Evolutionary conservation across 2,113 vertebrate genomes (phyloP), one percentile per base, ranked within the genome.

Genomic region (Syngnathoides biaculeatus): DNA sequence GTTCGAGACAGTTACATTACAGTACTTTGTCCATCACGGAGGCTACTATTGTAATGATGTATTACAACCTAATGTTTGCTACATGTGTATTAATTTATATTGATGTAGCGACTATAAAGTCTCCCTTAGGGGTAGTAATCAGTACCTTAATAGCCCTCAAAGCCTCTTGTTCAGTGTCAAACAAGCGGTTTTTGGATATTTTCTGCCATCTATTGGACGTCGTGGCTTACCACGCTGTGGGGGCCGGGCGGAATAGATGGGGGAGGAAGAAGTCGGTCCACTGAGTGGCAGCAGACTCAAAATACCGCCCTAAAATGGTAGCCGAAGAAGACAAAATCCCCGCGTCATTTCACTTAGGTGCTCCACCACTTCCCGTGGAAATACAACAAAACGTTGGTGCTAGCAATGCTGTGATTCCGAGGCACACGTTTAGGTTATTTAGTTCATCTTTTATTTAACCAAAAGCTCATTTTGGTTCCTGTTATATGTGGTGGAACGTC

Each of bases 121-220:
- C 30, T 6, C 30, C 6, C 4, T 35, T 35, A 35, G 30, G 30
- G 2, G 2, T 2, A 6, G 30, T 0, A 35, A 35, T 35, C 30
- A n/a, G 20, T 52, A 22, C 20, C n/a, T 22, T 20, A 52, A 52
- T 17, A 47, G 5, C 38, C 19, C 8, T 43, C 22, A 19, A 47
- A 63, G 57, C 64, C 65, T n/a, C 48, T 40, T 65, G 65, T 72
- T 56, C 5, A 62, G 60, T 26, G 47, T 13, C 35, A 26, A 8
- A 11, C 8, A 5, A 19, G n/a, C 22, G 9, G 4, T 63, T 15
- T 69, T 42, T 42, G 58, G 74, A 68, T 62, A 67, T 85, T 45
- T 90, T 81, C 83, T 87, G 88, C 74, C 88, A 85, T 83, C 88
- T 90, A 52, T 80, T 89, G 88, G 88, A 26, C 73, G 0, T 75